Conservation (phyloP, 2,888 invertebrate genomes). For the Helobdella robusta region DNA sequence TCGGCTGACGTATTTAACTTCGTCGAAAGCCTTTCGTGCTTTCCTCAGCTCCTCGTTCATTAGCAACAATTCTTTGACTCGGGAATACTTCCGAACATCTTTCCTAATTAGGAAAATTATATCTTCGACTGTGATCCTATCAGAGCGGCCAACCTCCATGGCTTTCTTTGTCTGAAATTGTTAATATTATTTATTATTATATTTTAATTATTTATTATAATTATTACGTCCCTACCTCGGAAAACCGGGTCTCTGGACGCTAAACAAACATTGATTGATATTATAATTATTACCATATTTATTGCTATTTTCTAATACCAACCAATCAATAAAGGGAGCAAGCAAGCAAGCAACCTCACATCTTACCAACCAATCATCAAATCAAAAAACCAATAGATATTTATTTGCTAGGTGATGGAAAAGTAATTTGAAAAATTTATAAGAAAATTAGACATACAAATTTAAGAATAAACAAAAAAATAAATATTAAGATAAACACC, state of each 20-base stretch:
- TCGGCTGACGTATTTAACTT: slow-evolving; percentile 33
- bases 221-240: too few relatives aligned
- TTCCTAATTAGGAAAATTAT: slow-evolving; percentile 89
- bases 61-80: slow-evolving; percentile 87
- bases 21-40: slow-evolving; percentile 97
- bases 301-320: too few relatives aligned
- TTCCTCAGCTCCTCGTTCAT: slow-evolving; percentile 99
- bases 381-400: neutral
- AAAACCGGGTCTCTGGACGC: too few relatives aligned
- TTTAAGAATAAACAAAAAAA: neutral
- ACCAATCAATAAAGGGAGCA: too few relatives aligned
- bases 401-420: neutral
- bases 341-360: too few relatives aligned
- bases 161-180: slow-evolving; percentile 63
- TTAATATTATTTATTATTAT: neutral
- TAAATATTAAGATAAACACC: slow-evolving; percentile 50
- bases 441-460: neutral
- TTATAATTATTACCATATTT: too few relatives aligned
- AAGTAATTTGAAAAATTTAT: neutral
- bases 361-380: neutral
- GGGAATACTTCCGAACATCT: slow-evolving; percentile 88
- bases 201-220: too few relatives aligned
- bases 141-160: slow-evolving; percentile 92
- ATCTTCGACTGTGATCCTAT: slow-evolving; percentile 93
- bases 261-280: too few relatives aligned